These are phyloP conservation scores for Eretmochelys imbricata DNA, from an alignment of 2,113 vertebrate genomes.

Conservation along the genomic window DNA sequence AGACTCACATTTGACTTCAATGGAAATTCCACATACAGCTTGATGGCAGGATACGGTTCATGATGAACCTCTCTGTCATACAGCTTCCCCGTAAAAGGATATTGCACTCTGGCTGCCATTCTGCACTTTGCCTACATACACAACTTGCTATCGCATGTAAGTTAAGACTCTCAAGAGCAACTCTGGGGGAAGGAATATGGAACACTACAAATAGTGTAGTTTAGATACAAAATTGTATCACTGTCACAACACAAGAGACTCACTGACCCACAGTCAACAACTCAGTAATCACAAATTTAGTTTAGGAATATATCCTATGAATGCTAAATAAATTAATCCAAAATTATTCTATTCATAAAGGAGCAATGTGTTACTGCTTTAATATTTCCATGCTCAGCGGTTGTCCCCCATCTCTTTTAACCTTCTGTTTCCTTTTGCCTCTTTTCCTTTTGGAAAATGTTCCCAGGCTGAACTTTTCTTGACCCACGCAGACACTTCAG, in stretches of 20 bases:
- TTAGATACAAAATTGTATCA: not conserved
- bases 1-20: not conserved
- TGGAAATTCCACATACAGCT: not conserved
- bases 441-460: not conserved
- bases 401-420: not conserved
- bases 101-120: not conserved
- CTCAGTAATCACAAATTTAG: rapidly evolving
- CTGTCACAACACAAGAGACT: not conserved
- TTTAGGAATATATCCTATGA: not conserved
- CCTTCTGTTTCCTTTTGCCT: not conserved
- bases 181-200: not conserved
- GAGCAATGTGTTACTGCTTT: not conserved
- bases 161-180: not conserved
- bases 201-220: not conserved
- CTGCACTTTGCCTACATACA: not conserved
- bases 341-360: not conserved
- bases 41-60: not conserved
- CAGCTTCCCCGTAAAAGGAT: not conserved
- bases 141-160: not conserved
- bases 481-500: not conserved
- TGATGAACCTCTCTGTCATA: not conserved
- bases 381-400: not conserved
- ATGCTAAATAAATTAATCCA: not conserved
- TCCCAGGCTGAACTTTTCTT: not conserved
- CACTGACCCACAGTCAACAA: not conserved